Conservation (phyloP, 2,888 invertebrate species). For the Dendrolimus pini region DNA sequence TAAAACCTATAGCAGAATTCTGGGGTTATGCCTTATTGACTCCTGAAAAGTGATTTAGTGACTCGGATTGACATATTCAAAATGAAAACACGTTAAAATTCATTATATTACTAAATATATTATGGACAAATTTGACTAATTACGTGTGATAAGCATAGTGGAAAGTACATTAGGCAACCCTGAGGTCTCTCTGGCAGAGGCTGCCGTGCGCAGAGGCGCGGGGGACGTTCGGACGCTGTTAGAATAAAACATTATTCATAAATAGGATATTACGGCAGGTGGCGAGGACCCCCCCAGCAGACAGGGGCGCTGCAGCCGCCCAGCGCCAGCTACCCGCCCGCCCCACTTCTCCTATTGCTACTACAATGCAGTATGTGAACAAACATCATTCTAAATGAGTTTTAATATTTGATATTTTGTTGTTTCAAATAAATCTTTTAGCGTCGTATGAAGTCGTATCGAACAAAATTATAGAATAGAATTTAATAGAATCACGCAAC, state of each 20-base stretch:
- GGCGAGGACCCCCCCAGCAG: constrained; percentile 9
- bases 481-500: no score
- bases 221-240: constrained; percentile 62
- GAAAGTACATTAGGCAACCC: constrained; percentile 25
- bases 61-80: no score
- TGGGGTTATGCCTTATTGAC: no score
- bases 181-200: constrained; percentile 17
- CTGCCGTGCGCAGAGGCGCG: constrained; percentile 14
- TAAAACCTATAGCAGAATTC: no score
- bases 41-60: no score
- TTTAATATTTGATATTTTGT: constrained; percentile 2
- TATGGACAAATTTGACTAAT: no score
- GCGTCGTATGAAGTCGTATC: no score
- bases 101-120: no score
- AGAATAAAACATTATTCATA: constrained; percentile 77
- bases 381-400: constrained; percentile 6
- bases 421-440: background rate
- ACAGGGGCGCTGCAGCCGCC: constrained; percentile 11
- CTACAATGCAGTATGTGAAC: constrained; percentile 17
- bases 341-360: constrained; percentile 3
- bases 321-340: constrained; percentile 3
- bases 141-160: no score
- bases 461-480: no score
- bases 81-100: no score
- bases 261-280: constrained; percentile 64